phyloP scores from a whole-genome alignment of 1,140 invertebrate genomes.

The Argopecten irradians region DNA sequence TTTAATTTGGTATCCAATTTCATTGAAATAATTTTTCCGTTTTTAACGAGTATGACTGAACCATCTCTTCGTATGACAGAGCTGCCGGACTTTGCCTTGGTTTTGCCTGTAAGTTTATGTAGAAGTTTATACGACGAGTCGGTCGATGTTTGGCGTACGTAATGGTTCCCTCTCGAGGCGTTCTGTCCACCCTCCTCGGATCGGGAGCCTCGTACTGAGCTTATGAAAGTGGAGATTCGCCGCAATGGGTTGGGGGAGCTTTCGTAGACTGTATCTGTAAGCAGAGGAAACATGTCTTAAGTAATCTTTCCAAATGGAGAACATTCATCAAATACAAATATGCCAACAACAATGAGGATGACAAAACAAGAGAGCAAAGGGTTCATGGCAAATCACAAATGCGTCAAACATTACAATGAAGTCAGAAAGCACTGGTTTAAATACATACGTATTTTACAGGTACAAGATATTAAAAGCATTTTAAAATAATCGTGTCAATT shows the following conservation, averaged over 20 bases:
- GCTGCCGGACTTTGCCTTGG: conserved; percentile 58
- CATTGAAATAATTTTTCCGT: conserved; percentile 72
- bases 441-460: background rate
- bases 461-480: background rate
- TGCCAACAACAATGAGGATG: no score
- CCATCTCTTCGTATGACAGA: conserved; percentile 69
- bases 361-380: no score
- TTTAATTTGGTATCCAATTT: conserved; percentile 49
- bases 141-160: conserved; percentile 29
- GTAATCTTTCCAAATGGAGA: no score
- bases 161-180: conserved; percentile 2
- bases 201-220: conserved; percentile 45
- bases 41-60: conserved; percentile 70
- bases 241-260: conserved; percentile 43
- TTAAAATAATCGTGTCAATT: no score
- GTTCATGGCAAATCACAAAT: background rate
- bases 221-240: conserved; percentile 43
- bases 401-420: background rate
- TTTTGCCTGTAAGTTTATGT: conserved; percentile 54
- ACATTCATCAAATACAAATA: no score
- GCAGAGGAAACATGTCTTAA: background rate
- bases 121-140: conserved; percentile 47
- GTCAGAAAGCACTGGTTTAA: background rate
- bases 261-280: conserved; percentile 53
- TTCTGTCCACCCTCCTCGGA: conserved; percentile 39